Percentiles rank a stretch among this genome's conserved stretches.
Conservation (phyloP, 2,113 vertebrate genomes). For the Amia ocellicauda region DNA sequence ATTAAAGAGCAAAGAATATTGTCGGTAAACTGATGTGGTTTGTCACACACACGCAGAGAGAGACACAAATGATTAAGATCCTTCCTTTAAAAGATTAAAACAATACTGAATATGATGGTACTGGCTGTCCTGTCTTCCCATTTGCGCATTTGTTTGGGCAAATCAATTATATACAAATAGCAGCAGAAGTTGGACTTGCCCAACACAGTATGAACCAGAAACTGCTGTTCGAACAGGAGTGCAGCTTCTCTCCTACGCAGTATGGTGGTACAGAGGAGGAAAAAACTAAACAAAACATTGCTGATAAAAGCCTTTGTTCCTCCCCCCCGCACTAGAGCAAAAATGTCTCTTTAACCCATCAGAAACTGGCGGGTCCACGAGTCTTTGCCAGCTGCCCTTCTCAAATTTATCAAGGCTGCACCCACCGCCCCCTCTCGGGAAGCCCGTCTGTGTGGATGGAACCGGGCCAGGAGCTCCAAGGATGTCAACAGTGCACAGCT, state of each 20-base stretch:
- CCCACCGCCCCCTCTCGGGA: slow-evolving; percentile 14
- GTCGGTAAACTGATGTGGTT: no score
- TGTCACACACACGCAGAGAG: no score
- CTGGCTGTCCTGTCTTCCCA: no score
- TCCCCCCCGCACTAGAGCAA: slow-evolving; percentile 17
- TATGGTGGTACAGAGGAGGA: slow-evolving; percentile 14
- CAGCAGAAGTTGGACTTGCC: slow-evolving; percentile 18
- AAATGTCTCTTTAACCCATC: slow-evolving; percentile 10
- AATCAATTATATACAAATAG: slow-evolving; percentile 23
- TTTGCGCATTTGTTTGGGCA: no score
- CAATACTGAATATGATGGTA: no score
- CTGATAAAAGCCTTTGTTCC: slow-evolving; percentile 19
- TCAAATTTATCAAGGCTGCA: slow-evolving; percentile 10
- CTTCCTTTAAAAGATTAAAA: no score
- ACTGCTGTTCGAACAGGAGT: neutral
- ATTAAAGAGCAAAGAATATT: no score
- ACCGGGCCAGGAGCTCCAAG: slow-evolving; percentile 12
- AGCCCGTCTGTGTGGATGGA: neutral
- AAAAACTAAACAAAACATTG: neutral
- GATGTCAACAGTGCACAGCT: slow-evolving; percentile 3
- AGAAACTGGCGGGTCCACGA: neutral
- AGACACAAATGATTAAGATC: no score
- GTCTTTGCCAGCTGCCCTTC: neutral
- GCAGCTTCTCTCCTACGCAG: slow-evolving; percentile 12
- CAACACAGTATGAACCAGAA: slow-evolving; percentile 8